Percentiles rank a stretch among this genome's conserved stretches.
These are phyloP conservation scores for Drosophila aldrichi DNA, from an alignment of 2,888 invertebrate genomes.

Conservation along the genomic window DNA sequence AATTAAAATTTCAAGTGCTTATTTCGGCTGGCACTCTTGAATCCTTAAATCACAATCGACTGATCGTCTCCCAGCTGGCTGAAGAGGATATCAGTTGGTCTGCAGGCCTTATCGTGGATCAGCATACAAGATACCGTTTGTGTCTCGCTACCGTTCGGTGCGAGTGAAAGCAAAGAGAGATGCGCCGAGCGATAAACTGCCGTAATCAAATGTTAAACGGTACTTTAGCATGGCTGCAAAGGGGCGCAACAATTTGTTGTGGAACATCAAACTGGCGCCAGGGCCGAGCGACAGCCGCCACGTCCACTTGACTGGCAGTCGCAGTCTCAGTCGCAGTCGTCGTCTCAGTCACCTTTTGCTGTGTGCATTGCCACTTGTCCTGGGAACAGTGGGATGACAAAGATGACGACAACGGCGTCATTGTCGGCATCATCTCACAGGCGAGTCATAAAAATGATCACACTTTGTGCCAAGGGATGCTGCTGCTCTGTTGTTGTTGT, in stretches of 20 bases:
- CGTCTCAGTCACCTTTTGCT: slow-evolving; percentile 56
- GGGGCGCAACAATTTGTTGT: slow-evolving; percentile 53
- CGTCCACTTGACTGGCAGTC: slow-evolving; percentile 60
- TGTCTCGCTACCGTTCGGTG: slow-evolving; percentile 35
- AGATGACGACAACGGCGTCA: slow-evolving; percentile 59
- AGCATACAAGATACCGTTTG: slow-evolving; percentile 16
- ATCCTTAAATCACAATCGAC: slow-evolving; percentile 8
- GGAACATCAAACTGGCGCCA: slow-evolving; percentile 72
- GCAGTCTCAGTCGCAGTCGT: slow-evolving; percentile 38
- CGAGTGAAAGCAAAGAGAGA: slow-evolving; percentile 40
- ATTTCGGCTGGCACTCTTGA: slow-evolving; percentile 3
- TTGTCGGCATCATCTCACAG: slow-evolving; percentile 72
- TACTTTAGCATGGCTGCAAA: slow-evolving; percentile 49
- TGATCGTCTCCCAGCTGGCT: slow-evolving; percentile 36
- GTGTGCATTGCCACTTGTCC: slow-evolving; percentile 50
- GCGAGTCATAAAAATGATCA: slow-evolving; percentile 78
- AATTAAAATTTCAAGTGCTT: neutral
- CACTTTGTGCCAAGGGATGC: slow-evolving; percentile 67
- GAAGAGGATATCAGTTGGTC: slow-evolving; percentile 25
- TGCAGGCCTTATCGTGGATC: slow-evolving; percentile 38
- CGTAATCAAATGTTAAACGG: slow-evolving; percentile 74
- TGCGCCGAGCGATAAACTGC: slow-evolving; percentile 64
- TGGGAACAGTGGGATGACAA: slow-evolving; percentile 46
- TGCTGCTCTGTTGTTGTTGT: slow-evolving; percentile 10
- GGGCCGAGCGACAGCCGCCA: slow-evolving; percentile 67